Conservation (phyloP, 2,797 vertebrate species). For the Clarias laeviceps region DNA sequence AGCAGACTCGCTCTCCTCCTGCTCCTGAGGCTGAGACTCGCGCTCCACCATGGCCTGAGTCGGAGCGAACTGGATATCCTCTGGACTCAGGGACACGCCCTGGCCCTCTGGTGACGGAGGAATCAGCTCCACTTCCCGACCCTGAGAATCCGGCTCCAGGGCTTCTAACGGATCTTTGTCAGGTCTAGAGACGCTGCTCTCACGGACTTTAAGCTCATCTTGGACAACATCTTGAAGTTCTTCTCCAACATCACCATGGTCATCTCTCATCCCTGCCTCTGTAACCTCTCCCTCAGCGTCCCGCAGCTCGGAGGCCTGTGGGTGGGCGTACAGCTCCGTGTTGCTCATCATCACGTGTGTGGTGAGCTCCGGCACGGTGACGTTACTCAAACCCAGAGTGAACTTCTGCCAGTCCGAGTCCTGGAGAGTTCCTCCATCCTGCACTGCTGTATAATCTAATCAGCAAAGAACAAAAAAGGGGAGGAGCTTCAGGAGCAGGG, state of each 20-base stretch:
- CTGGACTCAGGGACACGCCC: conserved; percentile 2
- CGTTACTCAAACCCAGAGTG: conserved; percentile 65
- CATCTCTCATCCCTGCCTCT: neutral
- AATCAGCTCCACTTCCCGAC: conserved; percentile 47
- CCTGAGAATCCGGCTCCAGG: conserved; percentile 18
- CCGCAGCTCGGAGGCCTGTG: conserved; percentile 32
- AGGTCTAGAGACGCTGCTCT: conserved; percentile 5
- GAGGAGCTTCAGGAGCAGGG: neutral
- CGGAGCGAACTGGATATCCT: conserved; percentile 41
- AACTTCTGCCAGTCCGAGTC: conserved; percentile 62
- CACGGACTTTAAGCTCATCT: neutral
- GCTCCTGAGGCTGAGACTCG: conserved; percentile 47
- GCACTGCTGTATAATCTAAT: conserved; percentile 43
- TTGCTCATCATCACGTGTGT: conserved; percentile 64
- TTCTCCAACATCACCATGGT: neutral
- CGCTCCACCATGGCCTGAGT: conserved; percentile 29
- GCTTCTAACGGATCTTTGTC: conserved; percentile 12
- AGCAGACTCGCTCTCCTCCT: conserved; percentile 3
- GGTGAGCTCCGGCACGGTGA: conserved; percentile 63
- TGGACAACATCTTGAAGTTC: neutral
- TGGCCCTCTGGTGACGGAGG: conserved; percentile 28
- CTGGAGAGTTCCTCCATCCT: conserved; percentile 37
- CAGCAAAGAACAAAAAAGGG: neutral
- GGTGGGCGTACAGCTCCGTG: conserved; percentile 67
- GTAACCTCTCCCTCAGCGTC: neutral